Base-by-base conservation (phyloP, 2,888 invertebrate genomes). In the Selenia dentaria region DNA sequence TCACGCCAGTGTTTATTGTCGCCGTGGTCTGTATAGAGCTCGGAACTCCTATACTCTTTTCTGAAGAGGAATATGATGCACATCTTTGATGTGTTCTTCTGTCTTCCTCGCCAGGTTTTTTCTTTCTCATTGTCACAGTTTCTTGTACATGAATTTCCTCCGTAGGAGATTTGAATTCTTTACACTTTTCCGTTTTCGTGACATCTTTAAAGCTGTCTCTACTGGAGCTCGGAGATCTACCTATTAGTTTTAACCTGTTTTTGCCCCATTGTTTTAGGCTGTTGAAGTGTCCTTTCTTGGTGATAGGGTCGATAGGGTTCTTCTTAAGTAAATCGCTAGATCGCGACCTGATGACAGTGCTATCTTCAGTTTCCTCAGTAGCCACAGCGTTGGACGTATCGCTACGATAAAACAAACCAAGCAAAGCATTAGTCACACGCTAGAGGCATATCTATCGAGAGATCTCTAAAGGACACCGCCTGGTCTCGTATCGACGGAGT, bases 201-300 rank as follows among this genome's bases (percentile, higher is more conserved):
- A 75, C 78, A 59, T 86, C 87, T 64, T 79, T 83, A 64, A 85
- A 83, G 65, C 79, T 87, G 68, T 85, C 92, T 80, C 80, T 89
- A 76, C 92, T 93, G 37, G 88, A 80, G 59, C 92, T 92, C 12
- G 91, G 89, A 45, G 92, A 92, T 79, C 93, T 92, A 62, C 94
- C 94, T 69, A 96, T 95, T 70, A 95, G 91, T 76, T 92, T 93
- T 74, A 96, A 91, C 60, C 96, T 92, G 65, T 93, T 96, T 73
- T 94, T 94, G 44, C 96, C 96, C 96, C 96, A 97, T 73, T 96
- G 95, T 78, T 96, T 96, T 43, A 97, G 83, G 14, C 95, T 94
- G 77, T 96, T 95, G 78, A 97, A 95, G 71, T 95, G 95, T 32
- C 94, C 94, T 55, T 90, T 90, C 71, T 91, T 91, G 46, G 76